phyloP scores from a whole-genome alignment of 2,888 invertebrate species.

The Amblyteles armatorius region DNA sequence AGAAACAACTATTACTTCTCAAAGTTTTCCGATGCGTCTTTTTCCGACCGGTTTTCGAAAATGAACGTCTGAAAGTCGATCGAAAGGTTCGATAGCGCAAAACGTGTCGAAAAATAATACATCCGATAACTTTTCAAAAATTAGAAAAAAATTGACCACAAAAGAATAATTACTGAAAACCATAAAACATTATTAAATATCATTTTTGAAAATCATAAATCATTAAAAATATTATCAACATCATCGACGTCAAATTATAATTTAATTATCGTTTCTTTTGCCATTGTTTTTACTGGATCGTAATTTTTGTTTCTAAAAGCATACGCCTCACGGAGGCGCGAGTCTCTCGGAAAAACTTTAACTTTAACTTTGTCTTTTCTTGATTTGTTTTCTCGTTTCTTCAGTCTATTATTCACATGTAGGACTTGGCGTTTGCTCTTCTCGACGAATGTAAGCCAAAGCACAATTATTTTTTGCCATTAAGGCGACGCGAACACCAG shows the following conservation, averaged over 20 bases:
- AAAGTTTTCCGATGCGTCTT: not conserved
- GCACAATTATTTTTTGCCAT: conserved; percentile 8
- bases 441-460: conserved; percentile 19
- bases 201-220: too few relatives aligned
- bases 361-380: not conserved
- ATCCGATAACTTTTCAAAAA: not conserved
- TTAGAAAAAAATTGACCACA: too few relatives aligned
- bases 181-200: too few relatives aligned
- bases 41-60: not conserved
- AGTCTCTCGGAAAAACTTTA: conserved; percentile 54
- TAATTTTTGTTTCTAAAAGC: conserved; percentile 58
- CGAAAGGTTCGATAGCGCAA: too few relatives aligned
- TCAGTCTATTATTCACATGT: conserved; percentile 16
- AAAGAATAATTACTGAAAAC: too few relatives aligned
- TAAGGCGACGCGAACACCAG: too few relatives aligned
- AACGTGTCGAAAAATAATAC: not conserved
- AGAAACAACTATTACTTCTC: too few relatives aligned
- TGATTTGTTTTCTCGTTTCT: conserved; percentile 2
- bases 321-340: conserved; percentile 72
- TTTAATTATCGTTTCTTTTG: not conserved
- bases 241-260: not conserved
- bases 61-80: too few relatives aligned
- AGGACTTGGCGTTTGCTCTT: conserved; percentile 31
- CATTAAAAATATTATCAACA: too few relatives aligned
- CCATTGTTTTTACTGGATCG: not conserved